Evolutionary conservation across 2,888 invertebrate genomes (phyloP).

Genomic region (Candidula unifasciata): DNA sequence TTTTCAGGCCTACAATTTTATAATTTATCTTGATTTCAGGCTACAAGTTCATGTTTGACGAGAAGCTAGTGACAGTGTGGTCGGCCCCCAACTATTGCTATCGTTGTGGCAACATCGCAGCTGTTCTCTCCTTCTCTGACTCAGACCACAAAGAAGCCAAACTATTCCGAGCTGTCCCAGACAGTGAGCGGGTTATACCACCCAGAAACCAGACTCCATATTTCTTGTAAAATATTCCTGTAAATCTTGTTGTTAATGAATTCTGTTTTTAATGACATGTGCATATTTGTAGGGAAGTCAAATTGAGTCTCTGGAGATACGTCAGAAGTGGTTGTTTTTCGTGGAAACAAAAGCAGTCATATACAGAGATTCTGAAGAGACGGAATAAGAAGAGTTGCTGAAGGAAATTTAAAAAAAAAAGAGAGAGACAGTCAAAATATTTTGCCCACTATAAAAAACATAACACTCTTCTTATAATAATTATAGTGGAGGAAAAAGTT

Average conservation of each 20-base stretch:
- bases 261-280: constrained; percentile 1
- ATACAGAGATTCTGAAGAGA: no score
- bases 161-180: constrained; percentile 96
- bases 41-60: constrained; percentile 98
- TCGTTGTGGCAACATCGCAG: constrained; percentile 98
- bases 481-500: no score
- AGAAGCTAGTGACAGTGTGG: constrained; percentile 97
- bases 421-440: no score
- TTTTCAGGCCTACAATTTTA: background rate
- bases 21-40: constrained; percentile 81
- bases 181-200: constrained; percentile 94
- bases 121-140: constrained; percentile 91
- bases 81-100: constrained; percentile 99
- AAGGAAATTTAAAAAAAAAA: no score
- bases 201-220: constrained; percentile 95
- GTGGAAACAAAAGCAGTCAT: no score
- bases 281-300: background rate
- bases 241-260: background rate
- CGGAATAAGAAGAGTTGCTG: no score
- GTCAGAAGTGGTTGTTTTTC: no score
- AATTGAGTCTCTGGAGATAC: background rate
- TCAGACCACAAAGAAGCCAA: constrained; percentile 83
- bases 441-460: no score
- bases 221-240: constrained; percentile 85
- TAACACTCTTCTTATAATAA: no score